Evolutionary conservation across 2,797 vertebrate genomes (phyloP), one percentile per base, ranked within the genome.

Genomic region (Fundulus diaphanus): DNA sequence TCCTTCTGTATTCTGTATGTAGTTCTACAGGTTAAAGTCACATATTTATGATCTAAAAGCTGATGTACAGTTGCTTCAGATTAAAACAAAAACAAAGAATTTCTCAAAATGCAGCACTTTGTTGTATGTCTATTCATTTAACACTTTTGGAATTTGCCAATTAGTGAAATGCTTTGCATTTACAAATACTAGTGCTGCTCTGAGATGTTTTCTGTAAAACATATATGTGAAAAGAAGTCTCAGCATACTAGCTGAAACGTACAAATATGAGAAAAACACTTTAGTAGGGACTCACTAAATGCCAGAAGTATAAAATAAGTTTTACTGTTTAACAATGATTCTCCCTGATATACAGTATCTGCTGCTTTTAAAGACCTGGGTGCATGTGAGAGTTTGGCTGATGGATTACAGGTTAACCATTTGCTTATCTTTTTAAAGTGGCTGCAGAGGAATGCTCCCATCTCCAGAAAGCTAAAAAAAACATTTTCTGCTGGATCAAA

Each of bases 401-500:
- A 56, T 9, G 44, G 66, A 68, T 66, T 76, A 72, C 71, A 84
- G 79, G 82, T 82, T 83, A 88, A 86, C 76, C 54, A 7, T 82
- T 79, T 73, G 71, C 73, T 85, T 84, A 83, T 92, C 86, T 91
- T 88, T 92, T 89, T 89, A 80, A 85, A 89, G 81, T 82, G 85
- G 83, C 61, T 90, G 79, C 82, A 90, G 82, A 90, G 80, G 89
- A 92, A 92, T 93, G 89, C 68, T 66, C 78, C 71, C 37, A 73
- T 83, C 76, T 84, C 84, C 86, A 72, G 88, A 86, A 84, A 83
- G 77, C 78, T 78, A 70, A 71, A 80, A 79, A 87, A 72, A 87
- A 72, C 52, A 51, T 67, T 89, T 77, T 74, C 61, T n/a, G 15
- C 46, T 44, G 68, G 82, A 90, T 93, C 87, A 93, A 90, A 91